A percentile compares a stretch with the other conserved stretches of the same genome.
phyloP scores from a whole-genome alignment of 2,888 invertebrate genomes.

The Tenthredo livida region DNA sequence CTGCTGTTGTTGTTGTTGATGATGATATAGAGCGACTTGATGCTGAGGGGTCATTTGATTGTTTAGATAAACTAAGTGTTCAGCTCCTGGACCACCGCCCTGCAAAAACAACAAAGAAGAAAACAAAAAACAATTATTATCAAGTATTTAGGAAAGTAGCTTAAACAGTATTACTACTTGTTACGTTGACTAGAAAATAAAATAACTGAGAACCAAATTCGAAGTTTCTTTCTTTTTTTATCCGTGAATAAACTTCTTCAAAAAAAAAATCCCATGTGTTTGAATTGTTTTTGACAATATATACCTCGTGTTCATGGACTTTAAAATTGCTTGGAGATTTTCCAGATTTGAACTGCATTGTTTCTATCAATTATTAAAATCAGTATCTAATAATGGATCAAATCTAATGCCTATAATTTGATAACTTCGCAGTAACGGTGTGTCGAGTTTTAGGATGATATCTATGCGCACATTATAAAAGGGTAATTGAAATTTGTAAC shows the following conservation, averaged over 20 bases:
- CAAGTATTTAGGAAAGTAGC: neutral
- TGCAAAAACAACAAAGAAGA: slow-evolving; percentile 76
- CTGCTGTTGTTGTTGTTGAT: slow-evolving; percentile 78
- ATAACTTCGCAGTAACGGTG: neutral
- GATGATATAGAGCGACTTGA: slow-evolving; percentile 75
- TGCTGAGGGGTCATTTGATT: slow-evolving; percentile 78
- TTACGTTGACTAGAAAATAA: neutral
- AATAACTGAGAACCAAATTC: neutral
- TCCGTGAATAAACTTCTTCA: no score
- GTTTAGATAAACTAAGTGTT: slow-evolving; percentile 79
- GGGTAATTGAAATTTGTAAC: neutral
- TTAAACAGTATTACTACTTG: neutral
- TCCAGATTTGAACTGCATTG: neutral
- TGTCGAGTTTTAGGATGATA: neutral
- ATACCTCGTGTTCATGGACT: neutral
- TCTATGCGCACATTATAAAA: neutral
- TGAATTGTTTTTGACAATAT: neutral
- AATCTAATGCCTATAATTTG: neutral
- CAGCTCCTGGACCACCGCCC: slow-evolving; percentile 81
- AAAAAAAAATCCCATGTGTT: no score
- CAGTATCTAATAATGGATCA: neutral
- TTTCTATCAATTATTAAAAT: neutral
- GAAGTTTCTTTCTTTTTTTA: neutral
- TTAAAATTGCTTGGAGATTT: neutral
- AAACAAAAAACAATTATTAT: neutral